Base-by-base conservation (phyloP, 2,888 invertebrate genomes). In the Tolmerus cingulatus region DNA sequence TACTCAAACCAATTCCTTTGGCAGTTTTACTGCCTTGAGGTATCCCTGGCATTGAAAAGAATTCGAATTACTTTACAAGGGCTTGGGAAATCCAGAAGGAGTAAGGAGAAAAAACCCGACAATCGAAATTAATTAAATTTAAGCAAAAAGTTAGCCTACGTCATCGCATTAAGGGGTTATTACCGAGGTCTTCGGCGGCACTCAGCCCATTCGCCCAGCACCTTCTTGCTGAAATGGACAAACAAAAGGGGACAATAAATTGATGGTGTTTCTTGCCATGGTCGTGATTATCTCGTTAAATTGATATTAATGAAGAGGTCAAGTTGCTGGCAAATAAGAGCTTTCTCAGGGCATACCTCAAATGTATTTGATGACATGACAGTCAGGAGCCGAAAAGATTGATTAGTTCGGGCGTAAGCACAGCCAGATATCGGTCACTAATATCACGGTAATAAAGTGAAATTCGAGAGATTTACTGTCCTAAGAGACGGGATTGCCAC, bases 271-370 rank as follows among this genome's bases (percentile, higher is more conserved):
- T 76, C 16, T n/a, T 76, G 37, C 34, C 76, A 46, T 46, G 14
- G 8, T 37, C 16, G 12, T 76, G 19, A 76, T 76, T 76, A 76
- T 76, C 34, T 76, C 34, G 37, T 76, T 37, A 76, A 76, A 76
- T 76, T 76, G 76, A 76, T 76, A 76, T 76, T 76, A 76, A 76
- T 76, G 76, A 76, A 76, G 30, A 37, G 76, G 37, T 76, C 34
- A 76, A 76, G 19, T 76, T 76, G 76, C 34, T 37, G 7, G 76
- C n/a, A 76, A 76, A 76, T 76, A 34, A 76, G 7, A 5, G 76
- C 37, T 76, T 34, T 76, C 27, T n/a, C 27, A 34, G 66, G 66
- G 27, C 23, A 66, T 27, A 66, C 19, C 66, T 66, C 23, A 66
- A 66, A 66, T 66, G 23, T 66, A 27, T 66, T 19, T 66, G 66